Evolutionary conservation across 2,888 invertebrate species (phyloP), one percentile per base, ranked within the genome.

Genomic region (Limenitis arthemis): DNA sequence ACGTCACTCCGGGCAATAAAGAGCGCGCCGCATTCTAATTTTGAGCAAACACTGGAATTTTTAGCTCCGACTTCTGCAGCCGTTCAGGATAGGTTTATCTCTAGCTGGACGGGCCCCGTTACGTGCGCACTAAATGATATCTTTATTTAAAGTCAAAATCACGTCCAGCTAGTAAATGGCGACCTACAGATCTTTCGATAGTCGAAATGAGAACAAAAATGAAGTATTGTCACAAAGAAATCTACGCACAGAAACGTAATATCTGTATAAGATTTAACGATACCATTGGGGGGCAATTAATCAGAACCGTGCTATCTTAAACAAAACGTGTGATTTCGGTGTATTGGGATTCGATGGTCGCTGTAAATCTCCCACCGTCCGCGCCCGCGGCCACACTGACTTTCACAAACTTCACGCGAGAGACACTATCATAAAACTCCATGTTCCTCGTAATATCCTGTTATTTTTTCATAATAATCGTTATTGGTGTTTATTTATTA

Each of bases 401-500:
- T 85, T 83, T 85, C 83, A 81, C 82, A 80, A 77, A 70, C 67
- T 65, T 67, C 69, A 63, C 65, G 60, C 68, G 70, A 77, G 73
- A 77, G 73, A 82, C 77, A 75, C 75, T 68, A 69, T 67, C 75
- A 75, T 81, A 80, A 79, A 82, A 72, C 73, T 76, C 74, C 70
- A 65, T 62, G 65, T 67, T 72, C 67, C 71, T 64, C 69, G 74
- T 85, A 84, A 85, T 85, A 84, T 84, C 83, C 84, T 84, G 80
- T 85, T 83, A 84, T 84, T 84, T 84, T 79, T 79, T 79, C 77
- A 72, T 85, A 86, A 86, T 85, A 84, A 85, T 85, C 79, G 79
- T 85, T 85, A 86, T 85, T 85, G 84, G 77, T 84, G 84, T 85
- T 86, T 86, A 86, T 86, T 86, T 86, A 86, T 86, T 84, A 83